A percentile compares a stretch with the other conserved stretches of the same genome.
These are phyloP conservation scores for Mamestra brassicae DNA, from an alignment of 2,888 invertebrate species.

Conservation along the genomic window DNA sequence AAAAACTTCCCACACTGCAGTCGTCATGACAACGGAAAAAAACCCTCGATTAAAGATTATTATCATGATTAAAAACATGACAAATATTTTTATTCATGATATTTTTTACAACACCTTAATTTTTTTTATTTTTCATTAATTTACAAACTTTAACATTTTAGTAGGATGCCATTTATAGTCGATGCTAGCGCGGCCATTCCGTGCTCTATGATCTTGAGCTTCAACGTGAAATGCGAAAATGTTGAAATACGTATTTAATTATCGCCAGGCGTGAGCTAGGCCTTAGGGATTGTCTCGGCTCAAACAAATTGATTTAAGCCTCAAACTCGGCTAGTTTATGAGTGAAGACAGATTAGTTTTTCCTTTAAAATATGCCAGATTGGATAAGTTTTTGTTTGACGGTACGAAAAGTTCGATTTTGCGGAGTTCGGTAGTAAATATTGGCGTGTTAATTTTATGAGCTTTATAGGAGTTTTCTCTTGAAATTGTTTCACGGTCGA, in stretches of 20 bases:
- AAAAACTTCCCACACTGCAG: no score
- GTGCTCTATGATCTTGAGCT: neutral
- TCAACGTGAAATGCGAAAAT: constrained; percentile 48
- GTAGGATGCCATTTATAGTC: neutral
- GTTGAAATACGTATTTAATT: constrained; percentile 62
- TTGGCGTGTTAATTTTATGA: constrained; percentile 37
- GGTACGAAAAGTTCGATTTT: constrained; percentile 10
- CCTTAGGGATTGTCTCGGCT: constrained; percentile 32
- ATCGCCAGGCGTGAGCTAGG: constrained; percentile 8
- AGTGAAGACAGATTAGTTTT: constrained; percentile 31
- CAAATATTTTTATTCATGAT: no score
- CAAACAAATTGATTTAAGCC: constrained; percentile 42
- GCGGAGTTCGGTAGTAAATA: constrained; percentile 30
- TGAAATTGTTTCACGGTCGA: neutral
- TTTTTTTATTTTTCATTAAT: no score
- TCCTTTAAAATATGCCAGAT: constrained; percentile 17
- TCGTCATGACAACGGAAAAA: no score
- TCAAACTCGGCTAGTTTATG: constrained; percentile 31
- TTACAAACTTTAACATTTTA: no score
- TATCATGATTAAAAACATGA: no score
- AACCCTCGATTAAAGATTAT: no score
- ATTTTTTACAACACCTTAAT: no score
- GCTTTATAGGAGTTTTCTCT: constrained; percentile 13
- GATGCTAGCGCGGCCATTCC: neutral
- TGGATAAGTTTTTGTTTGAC: constrained; percentile 41